Percentiles rank a stretch among this genome's conserved stretches.
Conservation (phyloP, 2,888 invertebrate species). For the Suillia variegata region DNA sequence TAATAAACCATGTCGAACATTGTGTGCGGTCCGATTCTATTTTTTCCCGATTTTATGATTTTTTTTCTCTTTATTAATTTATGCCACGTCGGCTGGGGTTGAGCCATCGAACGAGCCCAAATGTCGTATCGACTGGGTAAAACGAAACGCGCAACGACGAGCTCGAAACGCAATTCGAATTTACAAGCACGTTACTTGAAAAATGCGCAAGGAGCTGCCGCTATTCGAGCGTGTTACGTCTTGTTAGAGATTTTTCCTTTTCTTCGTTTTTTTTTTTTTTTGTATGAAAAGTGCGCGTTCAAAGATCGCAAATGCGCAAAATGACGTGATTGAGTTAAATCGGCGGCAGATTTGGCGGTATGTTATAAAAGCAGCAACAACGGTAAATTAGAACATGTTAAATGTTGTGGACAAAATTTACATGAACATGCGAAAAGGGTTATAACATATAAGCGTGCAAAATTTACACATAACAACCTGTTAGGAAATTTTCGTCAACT, state of each 20-base stretch:
- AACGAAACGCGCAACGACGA: neutral
- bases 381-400: slow-evolving; percentile 54
- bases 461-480: too few relatives aligned
- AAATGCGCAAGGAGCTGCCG: slow-evolving; percentile 3
- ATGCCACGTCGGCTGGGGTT: slow-evolving; percentile 46
- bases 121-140: too few relatives aligned
- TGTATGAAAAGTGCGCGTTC: slow-evolving; percentile 12
- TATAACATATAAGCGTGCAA: too few relatives aligned
- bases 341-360: slow-evolving; percentile 18
- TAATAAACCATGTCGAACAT: slow-evolving; percentile 62
- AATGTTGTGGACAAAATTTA: slow-evolving; percentile 46
- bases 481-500: too few relatives aligned
- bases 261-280: slow-evolving; percentile 18
- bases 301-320: slow-evolving; percentile 9
- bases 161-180: slow-evolving; percentile 42
- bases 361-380: slow-evolving; percentile 14
- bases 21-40: slow-evolving; percentile 61
- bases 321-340: slow-evolving; percentile 49
- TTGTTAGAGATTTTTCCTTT: too few relatives aligned
- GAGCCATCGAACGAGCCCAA: slow-evolving; percentile 5
- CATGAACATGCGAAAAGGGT: slow-evolving; percentile 35
- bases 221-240: slow-evolving; percentile 11
- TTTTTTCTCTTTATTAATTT: slow-evolving; percentile 55
- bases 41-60: too few relatives aligned
- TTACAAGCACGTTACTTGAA: slow-evolving; percentile 51